Conservation (phyloP, 2,113 vertebrate genomes). For the Pteropus alecto region DNA sequence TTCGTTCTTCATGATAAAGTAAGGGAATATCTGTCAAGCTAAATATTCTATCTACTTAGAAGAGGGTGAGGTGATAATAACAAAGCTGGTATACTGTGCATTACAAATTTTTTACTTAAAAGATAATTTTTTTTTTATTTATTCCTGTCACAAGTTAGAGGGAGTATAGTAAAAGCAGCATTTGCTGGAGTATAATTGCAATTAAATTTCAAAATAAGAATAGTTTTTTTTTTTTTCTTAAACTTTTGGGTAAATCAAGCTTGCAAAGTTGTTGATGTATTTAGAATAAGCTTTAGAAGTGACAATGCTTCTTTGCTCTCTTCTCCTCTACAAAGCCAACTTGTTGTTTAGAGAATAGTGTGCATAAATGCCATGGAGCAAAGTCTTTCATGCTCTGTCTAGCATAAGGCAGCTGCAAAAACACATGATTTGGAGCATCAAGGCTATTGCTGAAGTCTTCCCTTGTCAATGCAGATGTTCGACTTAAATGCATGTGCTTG, state of each 20-base stretch:
- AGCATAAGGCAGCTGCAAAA: conserved; percentile 44
- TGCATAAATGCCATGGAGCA: conserved; percentile 20
- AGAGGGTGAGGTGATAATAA: neutral
- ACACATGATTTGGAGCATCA: neutral
- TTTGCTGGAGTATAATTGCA: neutral
- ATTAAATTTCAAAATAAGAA: neutral
- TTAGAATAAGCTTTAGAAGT: neutral
- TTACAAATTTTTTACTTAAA: neutral
- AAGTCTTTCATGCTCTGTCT: conserved; percentile 51
- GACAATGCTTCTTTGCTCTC: neutral
- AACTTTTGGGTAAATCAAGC: neutral
- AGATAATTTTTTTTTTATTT: neutral
- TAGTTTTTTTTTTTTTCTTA: neutral
- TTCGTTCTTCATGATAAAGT: neutral
- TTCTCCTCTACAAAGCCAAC: neutral
- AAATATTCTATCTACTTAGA: neutral
- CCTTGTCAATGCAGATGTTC: conserved; percentile 19
- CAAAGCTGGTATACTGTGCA: neutral
- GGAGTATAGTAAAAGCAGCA: neutral
- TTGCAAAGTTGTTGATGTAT: neutral
- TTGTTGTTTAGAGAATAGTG: neutral
- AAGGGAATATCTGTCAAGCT: neutral
- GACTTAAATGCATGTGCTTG: neutral
- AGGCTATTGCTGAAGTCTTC: conserved; percentile 1
- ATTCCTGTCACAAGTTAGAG: neutral